Base-by-base conservation (phyloP, 2,113 vertebrate species). In the Varanus salvator region DNA sequence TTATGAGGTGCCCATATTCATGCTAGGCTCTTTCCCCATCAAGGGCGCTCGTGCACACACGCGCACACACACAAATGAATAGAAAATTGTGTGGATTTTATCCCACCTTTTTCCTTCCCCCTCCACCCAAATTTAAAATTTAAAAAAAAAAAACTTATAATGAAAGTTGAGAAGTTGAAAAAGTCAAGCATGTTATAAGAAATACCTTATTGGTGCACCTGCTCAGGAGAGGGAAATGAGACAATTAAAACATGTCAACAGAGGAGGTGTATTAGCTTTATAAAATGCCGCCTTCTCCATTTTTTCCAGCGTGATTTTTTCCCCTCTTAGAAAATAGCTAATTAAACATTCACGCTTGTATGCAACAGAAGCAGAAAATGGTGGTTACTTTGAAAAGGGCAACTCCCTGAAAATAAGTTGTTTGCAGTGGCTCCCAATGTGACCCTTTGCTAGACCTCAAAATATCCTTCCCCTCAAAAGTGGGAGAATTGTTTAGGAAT, bases 1-100 rank as follows among this genome's bases (percentile, higher is more conserved):
- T 99, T 98, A 98, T 98, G 97, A 98, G 98, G 97, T 97, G 97
- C 96, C 97, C 95, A 97, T 97, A 98, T 98, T 98, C 98, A 98
- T 98, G 97, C 96, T 95, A 97, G 93, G 91, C 95, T 97, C 64
- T 96, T 94, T 97, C 91, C 94, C 93, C 92, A 92, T 96, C 90
- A 93, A 93, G 89, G 76, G 38, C 38, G 38, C 38, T 44, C 38
- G 38, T 3, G 38, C 38, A 44, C 38, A 44, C 38, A 44, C 38
- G 38, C 38, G 38, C 38, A 3, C 38, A 44, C 38, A 44, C 38
- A 44, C 38, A 44, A 44, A 90, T 90, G 91, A 97, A 92, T 95
- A 95, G 94, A 93, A 95, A 94, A 92, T n/a, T 90, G 87, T 76
- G 92, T 91, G 84, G 88, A 0, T 5, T 1, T 82, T 90, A 92